Evolutionary conservation across 2,888 invertebrate species (phyloP).

Genomic region (Epistrophe eligans): DNA sequence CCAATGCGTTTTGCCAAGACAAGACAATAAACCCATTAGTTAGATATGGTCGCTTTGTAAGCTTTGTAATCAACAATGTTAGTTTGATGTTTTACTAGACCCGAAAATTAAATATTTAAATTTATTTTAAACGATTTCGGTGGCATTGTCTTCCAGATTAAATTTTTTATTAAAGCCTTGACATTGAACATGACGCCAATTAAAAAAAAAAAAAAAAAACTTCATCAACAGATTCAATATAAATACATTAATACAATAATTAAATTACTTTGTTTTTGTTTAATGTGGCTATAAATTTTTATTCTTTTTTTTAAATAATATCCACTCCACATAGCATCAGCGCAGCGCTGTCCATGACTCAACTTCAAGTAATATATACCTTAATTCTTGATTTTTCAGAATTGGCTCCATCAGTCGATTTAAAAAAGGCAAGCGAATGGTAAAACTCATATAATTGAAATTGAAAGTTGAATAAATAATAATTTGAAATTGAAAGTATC

Average conservation of each 20-base stretch:
- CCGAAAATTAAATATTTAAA: no score
- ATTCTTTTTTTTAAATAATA: neutral
- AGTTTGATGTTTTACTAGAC: no score
- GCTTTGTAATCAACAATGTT: no score
- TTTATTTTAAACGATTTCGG: no score
- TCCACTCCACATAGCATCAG: neutral
- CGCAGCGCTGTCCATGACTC: neutral
- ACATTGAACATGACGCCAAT: conserved; percentile 1
- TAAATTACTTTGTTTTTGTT: neutral
- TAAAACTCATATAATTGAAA: conserved; percentile 12
- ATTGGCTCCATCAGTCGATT: neutral
- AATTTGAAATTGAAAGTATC: conserved; percentile 25
- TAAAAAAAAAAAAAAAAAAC: neutral
- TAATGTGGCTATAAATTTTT: no score
- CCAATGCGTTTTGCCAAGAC: no score
- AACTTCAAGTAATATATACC: neutral
- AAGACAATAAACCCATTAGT: no score
- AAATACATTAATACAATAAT: neutral
- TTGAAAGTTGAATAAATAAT: neutral
- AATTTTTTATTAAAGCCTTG: neutral
- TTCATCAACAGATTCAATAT: neutral
- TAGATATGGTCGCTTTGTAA: no score
- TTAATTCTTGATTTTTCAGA: neutral
- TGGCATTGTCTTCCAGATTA: neutral
- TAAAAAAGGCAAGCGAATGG: neutral